Evolutionary conservation across 2,113 vertebrate species (phyloP), one percentile per base, ranked within the genome.

Genomic region (Oryzias woworae): DNA sequence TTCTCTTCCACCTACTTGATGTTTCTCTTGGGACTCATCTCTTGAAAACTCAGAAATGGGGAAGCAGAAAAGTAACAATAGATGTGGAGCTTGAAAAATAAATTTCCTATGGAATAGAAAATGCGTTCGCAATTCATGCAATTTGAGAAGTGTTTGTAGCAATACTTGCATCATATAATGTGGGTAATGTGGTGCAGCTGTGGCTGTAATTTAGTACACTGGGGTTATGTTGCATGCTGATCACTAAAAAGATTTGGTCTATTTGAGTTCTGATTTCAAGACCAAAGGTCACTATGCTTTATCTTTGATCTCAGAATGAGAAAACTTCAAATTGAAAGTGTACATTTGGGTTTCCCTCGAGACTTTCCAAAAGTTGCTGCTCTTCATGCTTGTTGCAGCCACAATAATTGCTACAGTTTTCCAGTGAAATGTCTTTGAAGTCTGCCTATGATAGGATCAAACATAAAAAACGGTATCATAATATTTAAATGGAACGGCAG

Each of bases 391-490:
- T 78, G 47, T 62, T 70, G 75, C 23, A 18, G 14, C 5, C 45
- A 44, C 43, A n/a, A 1, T 50, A 75, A 63, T 71, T 58, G 28
- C 48, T 63, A 26, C 63, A 28, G 17, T 53, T 58, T 80, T 51
- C 46, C 54, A 51, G 80, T 31, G 60, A 70, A 82, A 70, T 16
- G 69, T 67, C 82, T 92, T 90, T 92, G 87, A 90, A 87, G 87
- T 87, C 50, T 41, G 53, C 26, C 54, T 75, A 63, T 46, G 83
- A 90, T 87, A 28, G 81, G 87, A 91, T 92, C 89, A 91, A 91
- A 88, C 77, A 62, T 50, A 66, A 73, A 43, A 88, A 88, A 70
- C 48, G 45, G 51, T 68, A 60, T 71, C 53, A 64, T 68, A 75
- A 83, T 87, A 73, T 83, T 74, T 55, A 85, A 85, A 81, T 28